Conservation (phyloP, 2,888 invertebrate genomes). For the Drosophila recens region DNA sequence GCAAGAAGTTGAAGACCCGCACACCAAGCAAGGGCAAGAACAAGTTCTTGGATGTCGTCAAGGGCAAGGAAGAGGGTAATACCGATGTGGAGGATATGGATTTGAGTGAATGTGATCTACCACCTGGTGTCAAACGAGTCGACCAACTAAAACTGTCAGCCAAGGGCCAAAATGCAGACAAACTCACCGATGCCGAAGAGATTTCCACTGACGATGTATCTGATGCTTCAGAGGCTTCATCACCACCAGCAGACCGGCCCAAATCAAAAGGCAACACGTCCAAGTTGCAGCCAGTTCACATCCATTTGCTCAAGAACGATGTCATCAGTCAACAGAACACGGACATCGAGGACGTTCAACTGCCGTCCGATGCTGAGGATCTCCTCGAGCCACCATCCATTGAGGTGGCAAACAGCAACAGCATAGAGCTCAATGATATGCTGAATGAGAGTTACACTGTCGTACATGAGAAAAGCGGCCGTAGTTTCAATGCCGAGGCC, state of each 20-base stretch:
- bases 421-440: constrained; percentile 84
- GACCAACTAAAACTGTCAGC: constrained; percentile 60
- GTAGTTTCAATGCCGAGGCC: constrained; percentile 85
- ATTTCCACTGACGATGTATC: constrained; percentile 84
- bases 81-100: constrained; percentile 86
- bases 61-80: constrained; percentile 57
- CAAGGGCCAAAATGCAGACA: constrained; percentile 32
- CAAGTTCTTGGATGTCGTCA: constrained; percentile 72
- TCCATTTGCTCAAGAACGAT: constrained; percentile 57
- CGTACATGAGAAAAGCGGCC: constrained; percentile 85
- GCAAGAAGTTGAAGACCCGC: constrained; percentile 83
- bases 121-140: constrained; percentile 51
- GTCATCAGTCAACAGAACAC: constrained; percentile 77
- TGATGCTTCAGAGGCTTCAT: constrained; percentile 61
- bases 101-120: constrained; percentile 81
- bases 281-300: constrained; percentile 49
- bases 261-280: constrained; percentile 43
- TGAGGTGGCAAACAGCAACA: constrained; percentile 54
- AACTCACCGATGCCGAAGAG: constrained; percentile 85
- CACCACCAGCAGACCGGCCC: constrained; percentile 37
- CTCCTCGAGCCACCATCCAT: constrained; percentile 75
- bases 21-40: constrained; percentile 79
- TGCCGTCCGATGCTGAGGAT: constrained; percentile 86
- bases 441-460: constrained; percentile 85
- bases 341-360: constrained; percentile 86